Percentiles rank a stretch among this genome's conserved stretches.
Conservation (phyloP, 2,888 invertebrate species). For the Morpho helenor region DNA sequence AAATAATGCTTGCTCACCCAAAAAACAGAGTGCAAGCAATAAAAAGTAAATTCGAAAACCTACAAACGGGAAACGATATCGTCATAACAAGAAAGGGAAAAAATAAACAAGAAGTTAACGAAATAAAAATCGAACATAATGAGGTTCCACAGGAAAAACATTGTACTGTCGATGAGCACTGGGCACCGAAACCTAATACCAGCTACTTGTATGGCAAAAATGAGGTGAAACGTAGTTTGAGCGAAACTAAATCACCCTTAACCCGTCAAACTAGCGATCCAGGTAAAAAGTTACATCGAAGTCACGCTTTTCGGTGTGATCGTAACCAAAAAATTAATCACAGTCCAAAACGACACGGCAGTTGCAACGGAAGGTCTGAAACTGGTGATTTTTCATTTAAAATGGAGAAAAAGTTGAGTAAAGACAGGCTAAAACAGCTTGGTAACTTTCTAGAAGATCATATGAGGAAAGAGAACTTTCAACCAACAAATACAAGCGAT, state of each 20-base stretch:
- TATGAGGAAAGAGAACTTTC: constrained; percentile 66
- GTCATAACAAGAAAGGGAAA: constrained; percentile 22
- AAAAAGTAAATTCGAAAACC: constrained; percentile 81
- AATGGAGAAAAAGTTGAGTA: constrained; percentile 60
- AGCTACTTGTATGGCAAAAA: constrained; percentile 61
- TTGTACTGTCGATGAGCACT: constrained; percentile 18
- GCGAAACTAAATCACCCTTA: constrained; percentile 53
- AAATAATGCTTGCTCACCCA: constrained; percentile 70
- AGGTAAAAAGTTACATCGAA: constrained; percentile 77
- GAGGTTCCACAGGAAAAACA: constrained; percentile 17
- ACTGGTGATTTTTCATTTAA: constrained; percentile 54
- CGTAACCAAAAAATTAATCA: constrained; percentile 55
- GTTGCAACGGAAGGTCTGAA: constrained; percentile 62
- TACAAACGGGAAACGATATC: constrained; percentile 52
- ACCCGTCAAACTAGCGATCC: constrained; percentile 72
- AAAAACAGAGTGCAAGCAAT: constrained; percentile 81
- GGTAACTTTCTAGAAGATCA: constrained; percentile 66
- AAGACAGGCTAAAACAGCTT: constrained; percentile 58
- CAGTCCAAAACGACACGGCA: constrained; percentile 58
- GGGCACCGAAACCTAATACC: constrained; percentile 47
- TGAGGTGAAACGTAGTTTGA: constrained; percentile 48
- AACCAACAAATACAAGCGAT: constrained; percentile 25
- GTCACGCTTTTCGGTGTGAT: constrained; percentile 80
- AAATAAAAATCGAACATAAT: constrained; percentile 24
- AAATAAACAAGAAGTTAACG: constrained; percentile 20